phyloP scores from a whole-genome alignment of 2,113 vertebrate genomes.

The Xyliphius kryptos region DNA sequence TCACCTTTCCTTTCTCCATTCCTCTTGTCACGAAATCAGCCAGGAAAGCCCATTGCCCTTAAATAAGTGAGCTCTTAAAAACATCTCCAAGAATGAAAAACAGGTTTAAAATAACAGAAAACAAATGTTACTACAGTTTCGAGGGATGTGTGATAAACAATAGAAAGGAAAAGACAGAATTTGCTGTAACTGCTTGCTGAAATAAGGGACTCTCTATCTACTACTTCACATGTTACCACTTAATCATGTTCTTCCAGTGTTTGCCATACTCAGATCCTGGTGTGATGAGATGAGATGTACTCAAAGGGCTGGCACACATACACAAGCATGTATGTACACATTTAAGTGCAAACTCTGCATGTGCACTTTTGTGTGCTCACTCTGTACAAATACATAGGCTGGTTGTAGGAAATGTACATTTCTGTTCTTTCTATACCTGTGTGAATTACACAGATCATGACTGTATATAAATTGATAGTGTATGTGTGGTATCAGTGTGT shows the following conservation, averaged over 20 bases:
- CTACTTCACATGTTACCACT: slow-evolving; percentile 88
- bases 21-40: slow-evolving; percentile 1
- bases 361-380: no score
- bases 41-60: no score
- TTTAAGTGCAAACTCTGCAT: slow-evolving; percentile 18
- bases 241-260: slow-evolving; percentile 94
- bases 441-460: slow-evolving; percentile 24
- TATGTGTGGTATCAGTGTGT: no score
- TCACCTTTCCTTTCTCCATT: slow-evolving; percentile 9
- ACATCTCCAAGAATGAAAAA: slow-evolving; percentile 17
- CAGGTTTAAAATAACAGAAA: slow-evolving; percentile 22
- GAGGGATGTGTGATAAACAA: slow-evolving; percentile 27
- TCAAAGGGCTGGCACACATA: no score
- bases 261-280: slow-evolving; percentile 60
- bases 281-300: slow-evolving; percentile 52
- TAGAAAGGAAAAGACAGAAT: slow-evolving; percentile 56
- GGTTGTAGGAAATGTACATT: slow-evolving; percentile 13
- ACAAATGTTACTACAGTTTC: slow-evolving; percentile 26
- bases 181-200: slow-evolving; percentile 67
- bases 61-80: no score
- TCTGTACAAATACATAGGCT: no score
- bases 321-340: slow-evolving; percentile 1
- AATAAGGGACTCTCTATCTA: slow-evolving; percentile 70
- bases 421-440: slow-evolving; percentile 23
- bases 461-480: slow-evolving; percentile 12